Conservation (phyloP, 2,113 vertebrate genomes). For the human (Homo sapiens) region DNA sequence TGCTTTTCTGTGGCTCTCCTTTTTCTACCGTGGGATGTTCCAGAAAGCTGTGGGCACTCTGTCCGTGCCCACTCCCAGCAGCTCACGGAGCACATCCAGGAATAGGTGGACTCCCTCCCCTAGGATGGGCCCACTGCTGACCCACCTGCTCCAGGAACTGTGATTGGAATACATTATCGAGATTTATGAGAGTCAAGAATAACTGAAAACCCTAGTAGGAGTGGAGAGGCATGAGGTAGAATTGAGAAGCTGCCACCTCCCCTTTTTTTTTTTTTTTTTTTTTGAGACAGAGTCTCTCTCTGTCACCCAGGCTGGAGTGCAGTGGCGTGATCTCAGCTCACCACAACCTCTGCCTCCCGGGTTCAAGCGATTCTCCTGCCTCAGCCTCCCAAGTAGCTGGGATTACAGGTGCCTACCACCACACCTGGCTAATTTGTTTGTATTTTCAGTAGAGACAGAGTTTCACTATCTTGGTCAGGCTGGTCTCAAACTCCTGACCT, state of each 20-base stretch:
- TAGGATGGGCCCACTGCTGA: background rate
- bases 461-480: too few relatives aligned
- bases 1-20: background rate
- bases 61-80: background rate
- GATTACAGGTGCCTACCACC: too few relatives aligned
- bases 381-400: too few relatives aligned
- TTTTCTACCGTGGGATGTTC: background rate
- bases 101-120: background rate
- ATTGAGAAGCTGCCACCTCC: background rate
- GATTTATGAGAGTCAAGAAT: fast-evolving
- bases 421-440: too few relatives aligned
- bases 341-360: too few relatives aligned
- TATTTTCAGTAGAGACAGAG: too few relatives aligned
- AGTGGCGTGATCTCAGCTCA: too few relatives aligned
- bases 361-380: too few relatives aligned
- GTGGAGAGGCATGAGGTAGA: background rate
- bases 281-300: too few relatives aligned
- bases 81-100: fast-evolving
- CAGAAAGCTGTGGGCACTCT: background rate
- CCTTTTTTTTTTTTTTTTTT: too few relatives aligned
- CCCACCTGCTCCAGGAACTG: fast-evolving
- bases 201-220: background rate
- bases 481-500: too few relatives aligned
- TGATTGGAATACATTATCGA: background rate
- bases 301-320: too few relatives aligned